Evolutionary conservation across 2,888 invertebrate genomes (phyloP).

Genomic region (Camptogramma bilineatum): DNA sequence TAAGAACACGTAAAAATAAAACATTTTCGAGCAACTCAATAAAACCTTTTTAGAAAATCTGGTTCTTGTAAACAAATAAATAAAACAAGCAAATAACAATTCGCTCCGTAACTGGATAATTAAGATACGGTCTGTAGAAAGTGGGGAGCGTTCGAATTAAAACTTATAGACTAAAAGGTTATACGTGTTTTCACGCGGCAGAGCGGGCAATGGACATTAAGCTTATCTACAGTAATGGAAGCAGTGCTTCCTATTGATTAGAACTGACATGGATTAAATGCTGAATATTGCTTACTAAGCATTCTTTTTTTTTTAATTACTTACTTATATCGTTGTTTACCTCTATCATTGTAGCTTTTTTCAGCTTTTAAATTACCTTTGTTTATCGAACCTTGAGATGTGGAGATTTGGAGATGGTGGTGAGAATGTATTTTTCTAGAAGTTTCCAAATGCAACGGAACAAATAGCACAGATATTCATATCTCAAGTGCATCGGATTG

Average conservation of each 20-base stretch:
- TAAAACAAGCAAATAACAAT: slow-evolving; percentile 15
- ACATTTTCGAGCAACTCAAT: slow-evolving; percentile 14
- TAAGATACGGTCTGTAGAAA: slow-evolving; percentile 49
- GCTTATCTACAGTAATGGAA: slow-evolving; percentile 19
- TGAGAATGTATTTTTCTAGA: background rate
- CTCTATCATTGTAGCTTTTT: too few relatives aligned
- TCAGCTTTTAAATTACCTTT: too few relatives aligned
- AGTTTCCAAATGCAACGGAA: background rate
- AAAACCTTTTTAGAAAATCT: slow-evolving; percentile 9
- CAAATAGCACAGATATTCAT: background rate
- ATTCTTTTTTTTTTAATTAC: too few relatives aligned
- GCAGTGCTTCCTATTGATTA: slow-evolving; percentile 18
- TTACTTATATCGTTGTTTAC: background rate
- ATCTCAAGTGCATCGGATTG: background rate
- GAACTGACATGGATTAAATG: slow-evolving; percentile 10
- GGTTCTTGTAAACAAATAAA: slow-evolving; percentile 45
- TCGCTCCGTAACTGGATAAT: slow-evolving; percentile 47
- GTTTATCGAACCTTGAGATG: too few relatives aligned
- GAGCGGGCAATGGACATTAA: slow-evolving; percentile 13
- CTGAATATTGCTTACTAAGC: slow-evolving; percentile 2
- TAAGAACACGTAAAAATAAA: slow-evolving; percentile 1
- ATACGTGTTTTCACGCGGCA: slow-evolving; percentile 34
- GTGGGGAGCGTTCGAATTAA: slow-evolving; percentile 47
- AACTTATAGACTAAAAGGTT: slow-evolving; percentile 46
- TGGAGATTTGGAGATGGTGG: background rate